Conservation (phyloP, 2,888 invertebrate species). For the Girardia tigrina region DNA sequence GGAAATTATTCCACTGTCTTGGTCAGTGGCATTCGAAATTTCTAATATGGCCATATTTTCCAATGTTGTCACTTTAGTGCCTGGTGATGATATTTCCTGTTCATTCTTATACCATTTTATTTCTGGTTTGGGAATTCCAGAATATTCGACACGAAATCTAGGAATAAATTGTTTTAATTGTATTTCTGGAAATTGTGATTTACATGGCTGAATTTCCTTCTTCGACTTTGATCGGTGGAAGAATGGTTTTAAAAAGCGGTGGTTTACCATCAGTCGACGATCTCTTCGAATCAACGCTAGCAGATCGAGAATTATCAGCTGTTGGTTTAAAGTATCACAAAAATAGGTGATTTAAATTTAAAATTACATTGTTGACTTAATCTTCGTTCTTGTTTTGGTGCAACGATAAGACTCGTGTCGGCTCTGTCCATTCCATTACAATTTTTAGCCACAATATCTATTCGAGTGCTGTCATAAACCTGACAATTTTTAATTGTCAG, state of each 20-base stretch:
- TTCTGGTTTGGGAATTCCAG: slow-evolving; percentile 76
- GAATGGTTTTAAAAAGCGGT: slow-evolving; percentile 25
- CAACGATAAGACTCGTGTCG: slow-evolving; percentile 12
- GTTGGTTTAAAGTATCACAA: no score
- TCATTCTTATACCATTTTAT: slow-evolving; percentile 89
- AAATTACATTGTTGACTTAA: slow-evolving; percentile 23
- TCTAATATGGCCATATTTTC: neutral
- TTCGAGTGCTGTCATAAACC: slow-evolving; percentile 23
- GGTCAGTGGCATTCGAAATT: slow-evolving; percentile 55
- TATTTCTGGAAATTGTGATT: neutral
- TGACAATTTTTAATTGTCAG: slow-evolving; percentile 17
- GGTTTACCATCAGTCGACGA: neutral
- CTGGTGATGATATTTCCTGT: slow-evolving; percentile 69
- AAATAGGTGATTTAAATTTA: no score
- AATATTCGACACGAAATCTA: slow-evolving; percentile 59
- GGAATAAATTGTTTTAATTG: no score
- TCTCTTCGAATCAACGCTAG: neutral
- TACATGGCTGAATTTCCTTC: slow-evolving; percentile 30
- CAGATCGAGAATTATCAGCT: neutral
- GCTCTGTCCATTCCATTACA: neutral
- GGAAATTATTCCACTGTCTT: slow-evolving; percentile 92
- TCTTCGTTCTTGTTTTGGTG: neutral
- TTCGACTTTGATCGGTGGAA: slow-evolving; percentile 8
- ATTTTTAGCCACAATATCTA: slow-evolving; percentile 20
- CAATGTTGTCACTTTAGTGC: neutral